Evolutionary conservation across 2,888 invertebrate genomes (phyloP).

Genomic region (Epiblema foenella): DNA sequence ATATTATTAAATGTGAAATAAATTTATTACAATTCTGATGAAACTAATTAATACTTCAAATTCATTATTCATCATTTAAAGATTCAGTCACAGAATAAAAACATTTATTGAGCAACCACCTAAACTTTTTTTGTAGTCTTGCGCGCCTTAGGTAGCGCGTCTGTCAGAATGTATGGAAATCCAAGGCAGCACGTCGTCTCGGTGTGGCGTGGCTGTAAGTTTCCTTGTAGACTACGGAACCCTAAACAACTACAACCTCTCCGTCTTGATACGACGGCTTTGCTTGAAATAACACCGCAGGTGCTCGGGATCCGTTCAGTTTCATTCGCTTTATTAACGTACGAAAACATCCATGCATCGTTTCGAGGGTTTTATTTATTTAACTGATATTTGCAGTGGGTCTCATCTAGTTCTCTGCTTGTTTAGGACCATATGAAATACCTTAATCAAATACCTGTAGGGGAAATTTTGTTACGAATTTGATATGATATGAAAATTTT

Average conservation of each 20-base stretch:
- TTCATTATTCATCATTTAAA: too few relatives aligned
- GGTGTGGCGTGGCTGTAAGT: too few relatives aligned
- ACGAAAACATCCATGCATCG: slow-evolving; percentile 39
- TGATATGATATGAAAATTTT: neutral
- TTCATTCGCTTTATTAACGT: slow-evolving; percentile 30
- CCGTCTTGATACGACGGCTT: neutral
- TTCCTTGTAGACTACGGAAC: too few relatives aligned
- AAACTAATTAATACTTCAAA: too few relatives aligned
- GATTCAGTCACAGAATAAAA: too few relatives aligned
- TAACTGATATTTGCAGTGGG: slow-evolving; percentile 61
- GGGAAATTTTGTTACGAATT: slow-evolving; percentile 4
- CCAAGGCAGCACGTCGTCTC: too few relatives aligned
- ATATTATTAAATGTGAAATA: too few relatives aligned
- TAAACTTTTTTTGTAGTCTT: too few relatives aligned
- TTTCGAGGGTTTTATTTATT: slow-evolving; percentile 51
- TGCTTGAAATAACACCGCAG: slow-evolving; percentile 1
- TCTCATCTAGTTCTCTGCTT: slow-evolving; percentile 67
- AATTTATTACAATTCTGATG: too few relatives aligned
- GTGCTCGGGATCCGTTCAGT: neutral
- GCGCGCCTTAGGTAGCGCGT: too few relatives aligned
- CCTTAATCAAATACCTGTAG: slow-evolving; percentile 24
- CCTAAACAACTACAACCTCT: neutral
- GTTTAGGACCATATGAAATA: slow-evolving; percentile 60
- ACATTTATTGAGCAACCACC: too few relatives aligned
- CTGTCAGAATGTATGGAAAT: too few relatives aligned